Conservation (phyloP, 2,797 vertebrate genomes). For the Gymnocypris eckloni region DNA sequence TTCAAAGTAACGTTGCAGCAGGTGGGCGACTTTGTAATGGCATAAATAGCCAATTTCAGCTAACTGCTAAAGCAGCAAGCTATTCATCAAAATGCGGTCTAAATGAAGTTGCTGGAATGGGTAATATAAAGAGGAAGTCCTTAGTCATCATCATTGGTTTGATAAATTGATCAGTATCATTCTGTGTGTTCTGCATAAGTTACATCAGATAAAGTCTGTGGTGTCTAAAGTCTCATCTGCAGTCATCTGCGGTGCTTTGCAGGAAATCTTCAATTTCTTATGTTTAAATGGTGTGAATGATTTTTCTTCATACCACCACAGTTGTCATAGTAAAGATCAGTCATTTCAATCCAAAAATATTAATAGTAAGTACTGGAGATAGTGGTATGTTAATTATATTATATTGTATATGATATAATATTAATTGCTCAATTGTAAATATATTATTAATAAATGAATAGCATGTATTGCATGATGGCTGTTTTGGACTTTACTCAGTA, state of each 20-base stretch:
- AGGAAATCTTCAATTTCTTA: neutral
- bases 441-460: neutral
- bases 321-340: neutral
- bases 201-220: constrained; percentile 7
- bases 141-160: constrained; percentile 14
- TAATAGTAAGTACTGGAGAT: neutral
- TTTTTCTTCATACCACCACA: neutral
- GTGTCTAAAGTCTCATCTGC: neutral
- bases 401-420: no score
- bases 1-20: no score
- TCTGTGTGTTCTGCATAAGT: constrained; percentile 1
- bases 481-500: neutral
- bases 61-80: no score
- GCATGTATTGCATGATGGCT: neutral
- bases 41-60: no score
- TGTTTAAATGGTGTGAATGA: neutral
- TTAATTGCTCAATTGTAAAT: neutral
- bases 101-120: neutral
- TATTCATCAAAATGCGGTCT: neutral
- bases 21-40: no score
- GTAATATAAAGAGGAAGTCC: constrained; percentile 23
- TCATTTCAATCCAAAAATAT: neutral
- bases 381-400: neutral
- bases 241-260: neutral
- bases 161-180: constrained; percentile 26